Conservation (phyloP, 1,140 invertebrate species). For the Eupeodes corollae region DNA sequence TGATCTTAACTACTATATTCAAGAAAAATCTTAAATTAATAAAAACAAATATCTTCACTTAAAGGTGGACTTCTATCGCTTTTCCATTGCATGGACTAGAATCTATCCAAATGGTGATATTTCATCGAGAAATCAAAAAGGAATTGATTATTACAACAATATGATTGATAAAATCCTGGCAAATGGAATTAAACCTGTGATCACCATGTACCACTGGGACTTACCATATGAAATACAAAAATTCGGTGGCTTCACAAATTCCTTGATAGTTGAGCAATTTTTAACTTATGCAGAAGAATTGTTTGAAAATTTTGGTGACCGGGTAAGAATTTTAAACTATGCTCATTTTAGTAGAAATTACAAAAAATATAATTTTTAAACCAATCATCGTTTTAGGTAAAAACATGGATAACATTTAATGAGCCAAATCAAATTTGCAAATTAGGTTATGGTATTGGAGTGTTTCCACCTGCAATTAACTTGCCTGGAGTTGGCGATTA, state of each 20-base stretch:
- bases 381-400: too few species aligned
- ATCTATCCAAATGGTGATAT: constrained; percentile 38
- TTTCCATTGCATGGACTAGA: constrained; percentile 47
- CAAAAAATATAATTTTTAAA: too few species aligned
- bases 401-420: too few species aligned
- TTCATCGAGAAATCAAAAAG: constrained; percentile 18
- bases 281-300: constrained; percentile 41
- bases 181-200: constrained; percentile 37
- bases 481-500: constrained; percentile 39
- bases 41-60: too few species aligned
- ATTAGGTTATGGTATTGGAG: constrained; percentile 11
- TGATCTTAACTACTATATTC: too few species aligned
- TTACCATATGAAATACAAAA: constrained; percentile 26
- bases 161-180: constrained; percentile 38
- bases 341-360: too few species aligned
- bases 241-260: constrained; percentile 36
- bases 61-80: constrained; percentile 39
- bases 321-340: constrained; percentile 29
- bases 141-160: constrained; percentile 23
- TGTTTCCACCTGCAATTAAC: constrained; percentile 33
- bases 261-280: constrained; percentile 39
- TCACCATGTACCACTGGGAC: constrained; percentile 33
- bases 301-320: constrained; percentile 39
- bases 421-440: too few species aligned
- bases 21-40: too few species aligned